Conservation (phyloP, 2,113 vertebrate species). For the Halcyon malimbica region DNA sequence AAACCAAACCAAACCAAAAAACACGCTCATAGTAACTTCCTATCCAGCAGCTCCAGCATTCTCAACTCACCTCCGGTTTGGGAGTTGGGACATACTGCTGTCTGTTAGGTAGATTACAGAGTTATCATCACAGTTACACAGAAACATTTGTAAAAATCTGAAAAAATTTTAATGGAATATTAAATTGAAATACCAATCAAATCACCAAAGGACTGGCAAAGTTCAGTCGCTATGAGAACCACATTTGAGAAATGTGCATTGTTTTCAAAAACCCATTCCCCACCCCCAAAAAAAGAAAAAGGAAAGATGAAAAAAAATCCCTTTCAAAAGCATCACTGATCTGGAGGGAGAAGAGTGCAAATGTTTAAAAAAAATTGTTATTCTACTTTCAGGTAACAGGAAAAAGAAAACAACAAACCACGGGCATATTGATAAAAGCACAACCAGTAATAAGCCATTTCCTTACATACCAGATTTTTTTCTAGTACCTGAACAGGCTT, state of each 20-base stretch:
- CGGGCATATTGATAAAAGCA: not conserved
- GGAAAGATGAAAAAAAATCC: not conserved
- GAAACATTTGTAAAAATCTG: not conserved
- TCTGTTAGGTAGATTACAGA: not conserved
- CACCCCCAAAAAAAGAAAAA: not conserved
- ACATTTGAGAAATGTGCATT: not conserved
- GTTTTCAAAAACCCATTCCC: not conserved
- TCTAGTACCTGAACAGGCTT: not conserved
- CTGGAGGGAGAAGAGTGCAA: not conserved
- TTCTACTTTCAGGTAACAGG: constrained; percentile 10
- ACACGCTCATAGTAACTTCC: not conserved
- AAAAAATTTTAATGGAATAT: not conserved
- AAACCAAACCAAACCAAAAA: too few relatives aligned
- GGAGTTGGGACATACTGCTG: not conserved
- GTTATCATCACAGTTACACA: not conserved
- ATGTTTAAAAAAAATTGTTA: not conserved
- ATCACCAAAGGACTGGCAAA: not conserved
- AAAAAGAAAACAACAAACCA: not conserved
- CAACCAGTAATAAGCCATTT: not conserved
- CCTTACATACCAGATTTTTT: not conserved
- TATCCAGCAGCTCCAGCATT: not conserved
- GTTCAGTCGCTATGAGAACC: not conserved
- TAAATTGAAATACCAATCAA: not conserved
- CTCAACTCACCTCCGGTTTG: not conserved
- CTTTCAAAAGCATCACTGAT: not conserved